Evolutionary conservation across 2,113 vertebrate species (phyloP).

Genomic region (Periophthalmus modestus): DNA sequence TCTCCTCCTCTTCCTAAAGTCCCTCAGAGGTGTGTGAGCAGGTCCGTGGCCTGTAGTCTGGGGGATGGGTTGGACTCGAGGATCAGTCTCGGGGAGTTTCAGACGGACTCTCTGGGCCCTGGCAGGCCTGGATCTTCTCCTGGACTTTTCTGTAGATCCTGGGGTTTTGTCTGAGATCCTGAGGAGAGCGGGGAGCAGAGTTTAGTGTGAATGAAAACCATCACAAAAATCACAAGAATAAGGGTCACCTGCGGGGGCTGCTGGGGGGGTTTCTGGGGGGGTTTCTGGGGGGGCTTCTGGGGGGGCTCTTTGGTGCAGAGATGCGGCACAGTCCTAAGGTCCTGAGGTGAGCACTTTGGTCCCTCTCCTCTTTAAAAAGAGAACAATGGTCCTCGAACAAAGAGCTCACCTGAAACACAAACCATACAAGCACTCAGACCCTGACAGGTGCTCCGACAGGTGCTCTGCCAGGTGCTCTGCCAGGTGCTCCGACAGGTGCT

Average conservation of each 20-base stretch:
- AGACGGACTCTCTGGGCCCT: background rate
- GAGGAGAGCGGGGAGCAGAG: background rate
- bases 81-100: background rate
- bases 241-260: background rate
- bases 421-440: no score
- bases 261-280: constrained; percentile 21
- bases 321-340: constrained; percentile 63
- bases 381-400: constrained; percentile 62
- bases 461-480: no score
- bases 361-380: constrained; percentile 63
- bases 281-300: background rate
- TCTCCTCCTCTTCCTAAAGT: constrained; percentile 14
- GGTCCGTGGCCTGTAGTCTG: background rate
- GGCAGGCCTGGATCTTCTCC: background rate
- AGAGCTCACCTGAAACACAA: constrained; percentile 65
- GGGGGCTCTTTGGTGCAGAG: constrained; percentile 49
- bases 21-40: background rate
- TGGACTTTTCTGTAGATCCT: background rate
- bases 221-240: no score
- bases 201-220: no score
- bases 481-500: no score
- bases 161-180: background rate
- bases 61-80: background rate
- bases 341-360: constrained; percentile 74
- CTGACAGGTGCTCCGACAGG: no score